Evolutionary conservation across 2,113 vertebrate species (phyloP), one percentile per base, ranked within the genome.

Genomic region (Pseudolaguvia tuberculata): DNA sequence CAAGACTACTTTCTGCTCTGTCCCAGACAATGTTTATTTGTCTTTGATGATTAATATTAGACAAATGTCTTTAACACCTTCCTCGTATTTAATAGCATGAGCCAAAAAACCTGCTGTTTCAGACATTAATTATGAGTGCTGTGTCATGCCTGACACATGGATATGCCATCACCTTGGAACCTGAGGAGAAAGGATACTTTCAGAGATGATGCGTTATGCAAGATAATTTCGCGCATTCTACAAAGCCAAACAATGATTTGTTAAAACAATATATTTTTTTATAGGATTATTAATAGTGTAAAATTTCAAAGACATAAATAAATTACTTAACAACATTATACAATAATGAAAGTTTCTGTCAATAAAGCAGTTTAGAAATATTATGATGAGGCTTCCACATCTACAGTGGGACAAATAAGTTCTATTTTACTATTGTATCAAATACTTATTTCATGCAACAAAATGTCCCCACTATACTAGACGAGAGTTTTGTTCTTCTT

Each of bases 61-160:
- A 81, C 72, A 68, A 39, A 82, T 80, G 73, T 87, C 80, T 83
- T 70, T 52, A 78, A 85, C 84, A 86, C 83, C 82, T 84, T 62
- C 78, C 81, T 69, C 75, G 72, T 86, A 87, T 88, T 88, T 88
- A 86, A 70, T 76, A 62, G 70, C 76, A 58, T 53, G 80, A 82
- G 85, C 81, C 86, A 86, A 84, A 82, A 35, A 82, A 67, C 82
- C 78, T 79, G 77, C 80, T 79, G 62, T 85, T 76, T 17, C 27
- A 65, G 79, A 87, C 83, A 80, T 83, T 81, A 78, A 85, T 83
- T 80, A 72, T 75, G 76, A 81, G 83, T 81, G 83, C 77, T 81
- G 82, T 85, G 81, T 87, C 73, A 82, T 53, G 76, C 47, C 69
- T 63, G 63, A 82, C 27, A 39, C 62, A 31, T 69, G 73, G 80